Evolutionary conservation across 2,888 invertebrate species (phyloP), one percentile per base, ranked within the genome.

Genomic region (Ophraella communa): DNA sequence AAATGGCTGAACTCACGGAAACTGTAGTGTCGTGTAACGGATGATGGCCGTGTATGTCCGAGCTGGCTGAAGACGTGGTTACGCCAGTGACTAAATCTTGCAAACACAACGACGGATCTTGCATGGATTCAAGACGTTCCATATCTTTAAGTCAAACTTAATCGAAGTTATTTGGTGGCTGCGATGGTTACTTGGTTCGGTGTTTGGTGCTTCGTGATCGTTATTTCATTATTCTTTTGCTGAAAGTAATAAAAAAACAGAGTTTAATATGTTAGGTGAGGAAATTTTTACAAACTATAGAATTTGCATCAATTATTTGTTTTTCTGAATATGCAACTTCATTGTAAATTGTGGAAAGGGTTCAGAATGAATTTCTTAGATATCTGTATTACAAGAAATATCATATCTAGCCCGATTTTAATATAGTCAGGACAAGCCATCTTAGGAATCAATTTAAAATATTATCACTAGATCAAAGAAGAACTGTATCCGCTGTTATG

Each of bases 101-200:
- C 56, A 91, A 86, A 76, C 91, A 91, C 75, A 91, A 85, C 74
- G 89, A 88, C 77, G 87, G 87, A 83, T 91, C 89, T 80, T 87
- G 85, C 75, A 89, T 84, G 79, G 88, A 87, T 85, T 89, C 89
- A 86, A 89, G 86, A 66, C 88, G 87, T 78, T 88, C 88, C 87
- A 88, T 88, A 77, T 21, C 11, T 8, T 7, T 14, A 1, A 5
- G 17, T 7, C 17, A 4, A 17, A 39, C 7, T 24, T 14, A 33
- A 23, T 42, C 24, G 20, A 30, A 30, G 21, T n/a, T 21, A 11
- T 21, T 44, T 54, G n/a, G n/a, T n/a, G n/a, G n/a, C n/a, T n/a
- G n/a, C n/a, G n/a, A n/a, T n/a, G n/a, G n/a, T n/a, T n/a, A n/a
- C n/a, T n/a, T n/a, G n/a, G n/a, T n/a, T 5, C 24, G n/a, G 5